Base-by-base conservation (phyloP, 1,140 invertebrate species). In the Radopholus similis region DNA sequence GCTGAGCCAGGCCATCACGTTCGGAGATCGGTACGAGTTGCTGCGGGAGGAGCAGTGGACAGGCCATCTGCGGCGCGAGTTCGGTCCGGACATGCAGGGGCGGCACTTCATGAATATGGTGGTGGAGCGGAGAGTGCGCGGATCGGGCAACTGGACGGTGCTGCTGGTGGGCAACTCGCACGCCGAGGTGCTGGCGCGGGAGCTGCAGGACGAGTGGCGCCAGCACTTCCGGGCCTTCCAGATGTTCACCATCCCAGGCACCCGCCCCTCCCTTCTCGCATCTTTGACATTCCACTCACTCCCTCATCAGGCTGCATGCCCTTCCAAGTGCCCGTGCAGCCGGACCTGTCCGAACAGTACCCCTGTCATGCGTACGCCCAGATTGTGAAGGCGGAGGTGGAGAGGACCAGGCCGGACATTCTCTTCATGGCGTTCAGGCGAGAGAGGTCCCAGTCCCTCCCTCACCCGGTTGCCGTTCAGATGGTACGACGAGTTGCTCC, bases 111-210 rank as follows among this genome's bases (percentile, higher is more conserved):
- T n/a, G n/a, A n/a, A n/a, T n/a, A n/a, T n/a, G n/a, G n/a, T n/a
- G n/a, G n/a, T 21, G 15, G 18, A 9, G n/a, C n/a, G 51, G 51
- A 1, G 51, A 54, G 18, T 9, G 51, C 0, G 35, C 30, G 15
- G 8, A 35, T 18, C 34, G 11, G 56, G 18, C 8, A 54, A 64
- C 28, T 21, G 44, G 23, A 58, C 49, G 1, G 38, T 64, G 15
- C 40, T 64, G 23, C 63, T 64, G 13, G 35, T 64, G 21, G 63
- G 63, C 26, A 64, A 64, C 23, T 57, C 44, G 5, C 63, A 64
- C 30, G 63, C 63, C 8, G 57, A 64, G 21, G 40, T 57, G 18
- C 23, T 64, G 13, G 23, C 57, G 18, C 57, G 57, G 30, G 63
- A 63, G 26, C 26, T 64, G 28, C n/a, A 30, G 15, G 57, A 64